Percentiles rank a stretch among this genome's conserved stretches.
Evolutionary conservation across 1,140 invertebrate species (phyloP).

Genomic region (Dreissena polymorpha): DNA sequence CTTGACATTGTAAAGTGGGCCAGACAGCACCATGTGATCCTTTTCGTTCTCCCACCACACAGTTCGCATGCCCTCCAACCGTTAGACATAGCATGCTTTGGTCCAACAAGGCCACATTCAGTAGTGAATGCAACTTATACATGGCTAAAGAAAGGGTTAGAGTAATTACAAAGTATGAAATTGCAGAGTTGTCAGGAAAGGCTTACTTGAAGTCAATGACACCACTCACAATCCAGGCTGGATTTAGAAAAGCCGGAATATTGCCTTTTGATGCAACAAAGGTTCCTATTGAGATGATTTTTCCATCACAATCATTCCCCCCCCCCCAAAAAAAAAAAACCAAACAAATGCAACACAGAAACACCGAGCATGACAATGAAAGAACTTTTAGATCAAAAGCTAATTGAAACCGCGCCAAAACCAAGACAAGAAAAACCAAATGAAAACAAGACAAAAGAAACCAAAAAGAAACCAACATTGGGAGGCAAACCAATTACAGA

Average conservation of each 20-base stretch:
- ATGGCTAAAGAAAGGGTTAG: background rate
- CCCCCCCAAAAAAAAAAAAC: too few relatives aligned
- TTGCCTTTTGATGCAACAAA: background rate
- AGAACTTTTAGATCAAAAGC: too few relatives aligned
- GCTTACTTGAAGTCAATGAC: slow-evolving; percentile 20
- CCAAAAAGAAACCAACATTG: too few relatives aligned
- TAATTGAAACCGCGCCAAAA: too few relatives aligned
- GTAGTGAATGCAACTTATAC: background rate
- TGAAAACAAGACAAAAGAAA: too few relatives aligned
- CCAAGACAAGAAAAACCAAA: too few relatives aligned
- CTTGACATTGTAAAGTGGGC: slow-evolving; percentile 21
- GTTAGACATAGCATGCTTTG: slow-evolving; percentile 20
- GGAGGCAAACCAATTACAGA: too few relatives aligned
- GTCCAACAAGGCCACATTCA: slow-evolving; percentile 22
- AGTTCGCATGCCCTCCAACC: slow-evolving; percentile 38
- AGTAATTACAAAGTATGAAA: slow-evolving; percentile 15
- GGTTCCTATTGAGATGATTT: background rate
- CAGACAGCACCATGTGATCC: slow-evolving; percentile 13
- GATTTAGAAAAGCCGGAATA: slow-evolving; percentile 28
- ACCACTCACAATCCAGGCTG: slow-evolving; percentile 23
- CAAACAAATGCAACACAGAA: too few relatives aligned
- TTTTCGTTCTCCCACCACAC: slow-evolving; percentile 42
- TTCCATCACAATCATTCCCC: too few relatives aligned
- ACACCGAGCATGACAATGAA: too few relatives aligned
- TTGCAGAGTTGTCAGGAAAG: slow-evolving; percentile 1